A percentile compares a stretch with the other conserved stretches of the same genome.
Evolutionary conservation across 2,888 invertebrate genomes (phyloP).

Genomic region (Apocheima hispidaria): DNA sequence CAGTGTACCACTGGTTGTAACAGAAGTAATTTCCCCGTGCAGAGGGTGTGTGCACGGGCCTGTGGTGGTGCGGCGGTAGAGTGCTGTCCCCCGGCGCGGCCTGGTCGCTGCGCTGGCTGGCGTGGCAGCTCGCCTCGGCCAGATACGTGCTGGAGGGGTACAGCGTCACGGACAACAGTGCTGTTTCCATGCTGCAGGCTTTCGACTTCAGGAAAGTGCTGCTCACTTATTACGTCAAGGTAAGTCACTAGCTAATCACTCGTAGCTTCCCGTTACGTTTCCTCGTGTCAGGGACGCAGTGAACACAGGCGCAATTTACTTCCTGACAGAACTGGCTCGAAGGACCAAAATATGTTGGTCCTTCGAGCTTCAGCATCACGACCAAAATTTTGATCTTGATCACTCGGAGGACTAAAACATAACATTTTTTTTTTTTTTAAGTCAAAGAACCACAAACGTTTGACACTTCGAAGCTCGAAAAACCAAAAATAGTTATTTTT

Average conservation of each 20-base stretch:
- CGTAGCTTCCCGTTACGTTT: too few relatives aligned
- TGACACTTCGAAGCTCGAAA: too few relatives aligned
- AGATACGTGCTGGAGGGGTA: constrained; percentile 99
- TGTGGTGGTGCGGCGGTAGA: constrained; percentile 86
- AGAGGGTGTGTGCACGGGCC: constrained; percentile 57
- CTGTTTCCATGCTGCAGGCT: constrained; percentile 98
- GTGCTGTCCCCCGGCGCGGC: constrained; percentile 98
- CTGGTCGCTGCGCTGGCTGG: constrained; percentile 98
- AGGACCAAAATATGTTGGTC: not conserved
- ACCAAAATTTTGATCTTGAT: too few relatives aligned
- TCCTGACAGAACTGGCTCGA: not conserved
- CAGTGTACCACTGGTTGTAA: too few relatives aligned
- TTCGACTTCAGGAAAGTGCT: constrained; percentile 98
- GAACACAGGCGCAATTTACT: too few relatives aligned
- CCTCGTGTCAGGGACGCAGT: too few relatives aligned
- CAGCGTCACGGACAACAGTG: constrained; percentile 98
- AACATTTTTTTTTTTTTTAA: too few relatives aligned
- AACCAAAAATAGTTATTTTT: too few relatives aligned
- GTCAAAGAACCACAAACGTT: too few relatives aligned
- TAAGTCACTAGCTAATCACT: constrained; percentile 74
- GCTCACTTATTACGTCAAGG: constrained; percentile 99
- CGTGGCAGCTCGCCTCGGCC: constrained; percentile 98
- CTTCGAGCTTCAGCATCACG: not conserved
- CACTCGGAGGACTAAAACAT: too few relatives aligned
- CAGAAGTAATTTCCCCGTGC: not conserved